A percentile compares a stretch with the other conserved stretches of the same genome.
Conservation (phyloP, 2,113 vertebrate species). For the Sporophila hypoxantha region DNA sequence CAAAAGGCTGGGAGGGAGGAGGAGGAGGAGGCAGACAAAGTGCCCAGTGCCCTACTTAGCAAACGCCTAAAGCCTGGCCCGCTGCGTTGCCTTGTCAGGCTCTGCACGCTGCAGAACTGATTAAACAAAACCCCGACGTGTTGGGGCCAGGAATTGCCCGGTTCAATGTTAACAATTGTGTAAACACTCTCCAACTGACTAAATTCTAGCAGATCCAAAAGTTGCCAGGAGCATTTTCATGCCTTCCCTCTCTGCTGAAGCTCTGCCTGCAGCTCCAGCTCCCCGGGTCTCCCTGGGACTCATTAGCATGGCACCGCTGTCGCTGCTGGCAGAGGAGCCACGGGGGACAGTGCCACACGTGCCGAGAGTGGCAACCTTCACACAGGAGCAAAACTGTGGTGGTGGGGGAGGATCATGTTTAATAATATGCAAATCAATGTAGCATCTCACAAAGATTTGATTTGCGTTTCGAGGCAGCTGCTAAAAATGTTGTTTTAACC, state of each 20-base stretch:
- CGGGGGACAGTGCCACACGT: not conserved
- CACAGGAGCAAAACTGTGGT: not conserved
- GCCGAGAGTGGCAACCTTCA: not conserved
- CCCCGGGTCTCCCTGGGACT: slow-evolving; percentile 43
- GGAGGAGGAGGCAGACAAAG: not conserved
- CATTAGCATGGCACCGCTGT: not conserved
- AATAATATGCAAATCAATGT: slow-evolving; percentile 30
- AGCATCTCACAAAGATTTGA: slow-evolving; percentile 21
- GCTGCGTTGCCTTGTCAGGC: rapidly evolving
- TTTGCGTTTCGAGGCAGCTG: not conserved
- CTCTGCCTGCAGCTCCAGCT: not conserved
- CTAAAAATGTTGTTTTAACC: slow-evolving; percentile 40
- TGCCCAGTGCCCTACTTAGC: not conserved
- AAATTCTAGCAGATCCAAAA: not conserved
- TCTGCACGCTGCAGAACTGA: not conserved
- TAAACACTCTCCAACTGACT: slow-evolving; percentile 19
- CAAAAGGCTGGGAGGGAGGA: not conserved
- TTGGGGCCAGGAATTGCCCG: not conserved
- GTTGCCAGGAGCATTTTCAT: slow-evolving; percentile 25
- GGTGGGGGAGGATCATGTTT: not conserved
- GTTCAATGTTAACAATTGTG: not conserved
- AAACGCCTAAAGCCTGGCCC: not conserved
- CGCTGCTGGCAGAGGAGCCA: not conserved
- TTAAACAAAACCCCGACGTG: not conserved
- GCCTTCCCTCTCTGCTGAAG: not conserved